Conservation (phyloP, 2,797 vertebrate species). For the Calcarius lapponicus region DNA sequence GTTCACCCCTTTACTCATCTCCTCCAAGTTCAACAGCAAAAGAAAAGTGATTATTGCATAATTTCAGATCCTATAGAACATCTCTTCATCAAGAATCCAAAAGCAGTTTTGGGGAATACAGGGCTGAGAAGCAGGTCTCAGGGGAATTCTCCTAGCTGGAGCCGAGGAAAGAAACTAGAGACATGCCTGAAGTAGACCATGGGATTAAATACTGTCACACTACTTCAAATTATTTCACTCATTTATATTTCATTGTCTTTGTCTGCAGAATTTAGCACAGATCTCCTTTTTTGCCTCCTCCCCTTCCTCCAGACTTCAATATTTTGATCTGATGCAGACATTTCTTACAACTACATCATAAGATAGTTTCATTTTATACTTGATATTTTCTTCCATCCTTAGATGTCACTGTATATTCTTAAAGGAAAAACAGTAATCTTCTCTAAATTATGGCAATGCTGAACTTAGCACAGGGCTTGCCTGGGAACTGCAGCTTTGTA, state of each 20-base stretch:
- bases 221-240: background rate
- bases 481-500: background rate
- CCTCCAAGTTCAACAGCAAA: background rate
- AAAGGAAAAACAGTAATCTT: background rate
- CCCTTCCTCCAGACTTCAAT: background rate
- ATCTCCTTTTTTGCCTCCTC: background rate
- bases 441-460: background rate
- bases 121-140: background rate
- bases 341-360: background rate
- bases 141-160: background rate
- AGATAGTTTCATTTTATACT: background rate
- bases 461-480: background rate
- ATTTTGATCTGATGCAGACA: background rate
- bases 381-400: background rate
- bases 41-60: background rate
- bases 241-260: background rate
- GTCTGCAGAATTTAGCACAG: background rate
- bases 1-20: background rate
- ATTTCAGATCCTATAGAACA: background rate
- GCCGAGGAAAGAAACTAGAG: background rate
- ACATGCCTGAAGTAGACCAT: background rate
- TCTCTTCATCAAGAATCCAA: background rate
- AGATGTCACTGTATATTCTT: background rate
- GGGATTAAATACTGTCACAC: background rate
- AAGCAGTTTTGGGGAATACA: background rate